Percentiles rank a stretch among this genome's conserved stretches.
Evolutionary conservation across 2,888 invertebrate genomes (phyloP).

Genomic region (Coecobrya sp.): DNA sequence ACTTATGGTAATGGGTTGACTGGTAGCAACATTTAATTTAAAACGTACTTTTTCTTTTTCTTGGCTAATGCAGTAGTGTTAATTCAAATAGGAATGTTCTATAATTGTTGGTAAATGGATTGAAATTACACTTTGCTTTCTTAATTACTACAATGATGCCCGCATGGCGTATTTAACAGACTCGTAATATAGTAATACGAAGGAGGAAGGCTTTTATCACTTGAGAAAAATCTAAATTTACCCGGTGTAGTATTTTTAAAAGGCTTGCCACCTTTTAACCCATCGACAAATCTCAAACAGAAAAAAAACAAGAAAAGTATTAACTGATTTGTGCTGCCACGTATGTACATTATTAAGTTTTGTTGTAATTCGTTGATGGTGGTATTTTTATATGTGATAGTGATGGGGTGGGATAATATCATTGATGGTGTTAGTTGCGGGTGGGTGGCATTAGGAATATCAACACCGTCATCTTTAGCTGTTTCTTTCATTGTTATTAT

Average conservation of each 20-base stretch:
- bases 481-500: slow-evolving; percentile 14
- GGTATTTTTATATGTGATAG: neutral
- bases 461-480: slow-evolving; percentile 11
- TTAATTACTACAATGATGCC: slow-evolving; percentile 26
- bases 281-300: neutral
- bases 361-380: neutral
- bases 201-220: slow-evolving; percentile 51
- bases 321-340: slow-evolving; percentile 3
- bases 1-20: slow-evolving; percentile 15
- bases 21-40: neutral
- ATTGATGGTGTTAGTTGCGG: slow-evolving; percentile 22
- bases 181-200: neutral
- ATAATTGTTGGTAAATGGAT: slow-evolving; percentile 1
- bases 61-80: neutral
- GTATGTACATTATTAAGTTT: neutral
- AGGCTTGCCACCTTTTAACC: slow-evolving; percentile 44
- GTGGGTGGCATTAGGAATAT: slow-evolving; percentile 48
- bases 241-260: slow-evolving; percentile 5
- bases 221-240: slow-evolving; percentile 58
- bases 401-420: neutral
- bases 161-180: neutral
- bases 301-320: slow-evolving; percentile 4
- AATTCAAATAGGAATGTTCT: neutral
- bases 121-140: slow-evolving; percentile 11
- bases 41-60: neutral